A percentile compares a stretch with the other conserved stretches of the same genome.
These are phyloP conservation scores for Clarias gariepinus DNA, from an alignment of 2,113 vertebrate genomes.

Conservation along the genomic window DNA sequence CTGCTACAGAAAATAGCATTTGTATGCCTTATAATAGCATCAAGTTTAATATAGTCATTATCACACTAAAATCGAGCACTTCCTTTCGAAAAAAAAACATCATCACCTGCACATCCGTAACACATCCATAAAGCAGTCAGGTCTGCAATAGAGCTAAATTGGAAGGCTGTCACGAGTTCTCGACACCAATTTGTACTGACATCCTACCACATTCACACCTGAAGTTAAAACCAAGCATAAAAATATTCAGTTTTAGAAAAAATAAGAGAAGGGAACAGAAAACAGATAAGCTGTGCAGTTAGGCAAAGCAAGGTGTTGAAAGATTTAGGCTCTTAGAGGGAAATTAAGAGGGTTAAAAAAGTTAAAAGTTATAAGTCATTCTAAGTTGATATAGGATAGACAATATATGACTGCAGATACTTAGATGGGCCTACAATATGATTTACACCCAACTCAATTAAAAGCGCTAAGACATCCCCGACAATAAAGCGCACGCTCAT, in stretches of 20 bases:
- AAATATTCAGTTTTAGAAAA: background rate
- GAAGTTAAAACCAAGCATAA: background rate
- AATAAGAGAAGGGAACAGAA: background rate
- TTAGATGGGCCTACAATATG: background rate
- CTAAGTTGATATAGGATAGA: background rate
- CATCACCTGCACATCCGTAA: background rate
- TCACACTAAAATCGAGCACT: background rate
- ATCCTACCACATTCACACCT: background rate
- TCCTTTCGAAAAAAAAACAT: background rate
- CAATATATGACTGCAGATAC: background rate
- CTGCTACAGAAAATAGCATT: background rate
- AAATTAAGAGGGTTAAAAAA: background rate
- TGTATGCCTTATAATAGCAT: background rate
- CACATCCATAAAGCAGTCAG: conserved; percentile 3
- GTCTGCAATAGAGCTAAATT: background rate
- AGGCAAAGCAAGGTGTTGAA: background rate
- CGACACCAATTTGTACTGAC: background rate
- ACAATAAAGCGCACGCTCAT: conserved; percentile 4
- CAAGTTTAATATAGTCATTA: background rate
- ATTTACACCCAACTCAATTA: conserved; percentile 10
- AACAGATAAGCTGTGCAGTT: background rate
- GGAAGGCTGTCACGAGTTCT: background rate
- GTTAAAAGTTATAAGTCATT: background rate
- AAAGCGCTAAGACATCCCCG: background rate
- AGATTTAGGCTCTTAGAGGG: background rate